Evolutionary conservation across 2,888 invertebrate genomes (phyloP).

Genomic region (Ochropleura plecta): DNA sequence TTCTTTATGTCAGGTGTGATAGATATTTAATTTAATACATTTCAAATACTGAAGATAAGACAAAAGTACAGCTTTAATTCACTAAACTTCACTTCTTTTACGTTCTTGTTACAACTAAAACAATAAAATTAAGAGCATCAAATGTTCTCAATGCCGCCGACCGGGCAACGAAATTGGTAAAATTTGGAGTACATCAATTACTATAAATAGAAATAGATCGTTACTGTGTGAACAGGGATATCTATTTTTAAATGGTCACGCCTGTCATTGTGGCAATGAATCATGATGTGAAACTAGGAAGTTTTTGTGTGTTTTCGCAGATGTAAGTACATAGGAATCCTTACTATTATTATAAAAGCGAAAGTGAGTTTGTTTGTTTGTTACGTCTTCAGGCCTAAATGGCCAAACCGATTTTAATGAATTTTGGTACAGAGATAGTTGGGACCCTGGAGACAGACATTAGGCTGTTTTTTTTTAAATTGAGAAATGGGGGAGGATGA

Average conservation of each 20-base stretch:
- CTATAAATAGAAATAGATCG: conserved; percentile 67
- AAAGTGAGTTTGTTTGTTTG: too few species aligned
- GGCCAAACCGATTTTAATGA: too few species aligned
- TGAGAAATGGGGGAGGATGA: too few species aligned
- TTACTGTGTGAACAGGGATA: conserved; percentile 54
- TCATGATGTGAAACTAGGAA: conserved; percentile 49
- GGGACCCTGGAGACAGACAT: too few species aligned
- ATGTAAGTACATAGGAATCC: too few species aligned
- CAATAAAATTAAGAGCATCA: conserved; percentile 47
- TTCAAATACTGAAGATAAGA: background rate
- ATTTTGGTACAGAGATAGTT: too few species aligned
- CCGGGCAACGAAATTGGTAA: conserved; percentile 59
- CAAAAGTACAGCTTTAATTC: background rate
- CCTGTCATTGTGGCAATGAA: conserved; percentile 55
- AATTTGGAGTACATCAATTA: conserved; percentile 65
- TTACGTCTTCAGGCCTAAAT: too few species aligned
- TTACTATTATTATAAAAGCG: too few species aligned
- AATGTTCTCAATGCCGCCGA: conserved; percentile 53
- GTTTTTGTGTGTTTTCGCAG: background rate
- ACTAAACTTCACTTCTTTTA: conserved; percentile 15
- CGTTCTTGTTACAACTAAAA: conserved; percentile 11
- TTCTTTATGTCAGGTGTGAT: background rate
- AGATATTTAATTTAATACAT: background rate
- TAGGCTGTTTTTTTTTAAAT: too few species aligned
- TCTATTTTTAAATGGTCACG: conserved; percentile 65